These are phyloP conservation scores for Leucophora obtusa DNA, from an alignment of 2,888 invertebrate genomes.

Conservation along the genomic window DNA sequence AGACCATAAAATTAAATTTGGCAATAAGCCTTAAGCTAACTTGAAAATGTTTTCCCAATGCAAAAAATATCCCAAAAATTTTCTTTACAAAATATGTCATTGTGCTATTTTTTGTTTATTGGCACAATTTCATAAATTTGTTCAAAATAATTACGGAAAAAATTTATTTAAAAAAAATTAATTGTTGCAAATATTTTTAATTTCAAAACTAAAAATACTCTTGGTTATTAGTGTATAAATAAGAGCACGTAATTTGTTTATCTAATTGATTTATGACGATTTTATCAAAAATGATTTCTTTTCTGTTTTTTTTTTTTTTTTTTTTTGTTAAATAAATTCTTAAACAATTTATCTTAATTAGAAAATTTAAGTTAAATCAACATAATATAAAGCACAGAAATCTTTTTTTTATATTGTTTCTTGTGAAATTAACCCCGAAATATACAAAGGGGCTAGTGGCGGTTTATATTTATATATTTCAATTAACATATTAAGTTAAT, in stretches of 20 bases:
- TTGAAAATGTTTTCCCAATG: not conserved
- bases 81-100: not conserved
- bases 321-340: not conserved
- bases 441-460: no score
- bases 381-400: conserved; percentile 11
- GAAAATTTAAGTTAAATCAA: conserved; percentile 30
- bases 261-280: conserved; percentile 36
- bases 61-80: conserved; percentile 6
- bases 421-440: not conserved
- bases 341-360: conserved; percentile 51
- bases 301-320: not conserved
- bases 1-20: conserved; percentile 10
- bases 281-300: conserved; percentile 21
- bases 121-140: conserved; percentile 59
- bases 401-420: not conserved
- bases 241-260: not conserved
- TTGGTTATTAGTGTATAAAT: conserved; percentile 12
- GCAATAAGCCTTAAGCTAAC: conserved; percentile 32
- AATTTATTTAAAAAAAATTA: conserved; percentile 31
- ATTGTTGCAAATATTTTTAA: conserved; percentile 54
- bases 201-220: conserved; percentile 26
- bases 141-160: conserved; percentile 46
- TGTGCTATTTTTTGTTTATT: conserved; percentile 47
- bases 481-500: no score
- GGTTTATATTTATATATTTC: no score